Evolutionary conservation across 2,113 vertebrate species (phyloP).

Genomic region (Zingel zingel): DNA sequence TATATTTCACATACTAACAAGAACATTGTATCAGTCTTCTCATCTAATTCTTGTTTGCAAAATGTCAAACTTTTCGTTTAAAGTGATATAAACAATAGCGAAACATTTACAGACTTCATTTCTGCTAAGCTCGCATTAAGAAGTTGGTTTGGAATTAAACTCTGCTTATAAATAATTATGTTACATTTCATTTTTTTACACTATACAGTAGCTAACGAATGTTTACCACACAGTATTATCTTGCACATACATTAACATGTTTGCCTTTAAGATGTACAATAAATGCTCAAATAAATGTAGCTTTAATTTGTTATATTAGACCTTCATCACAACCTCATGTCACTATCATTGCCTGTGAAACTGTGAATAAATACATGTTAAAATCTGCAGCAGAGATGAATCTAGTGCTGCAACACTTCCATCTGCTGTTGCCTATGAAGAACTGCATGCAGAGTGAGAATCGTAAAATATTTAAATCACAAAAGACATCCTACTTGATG

Average conservation of each 20-base stretch:
- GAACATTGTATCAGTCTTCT: neutral
- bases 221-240: constrained; percentile 66
- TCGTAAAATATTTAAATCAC: neutral
- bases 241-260: constrained; percentile 37
- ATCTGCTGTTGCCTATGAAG: constrained; percentile 32
- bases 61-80: neutral
- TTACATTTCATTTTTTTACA: constrained; percentile 46
- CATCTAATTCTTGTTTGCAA: neutral
- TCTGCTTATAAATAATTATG: constrained; percentile 26
- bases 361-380: neutral
- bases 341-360: neutral
- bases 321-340: neutral
- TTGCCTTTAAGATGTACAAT: constrained; percentile 48
- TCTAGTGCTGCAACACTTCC: neutral
- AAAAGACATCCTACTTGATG: neutral
- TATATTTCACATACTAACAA: neutral
- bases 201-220: constrained; percentile 48
- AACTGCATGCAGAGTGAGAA: constrained; percentile 27
- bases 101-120: neutral
- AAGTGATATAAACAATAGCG: neutral
- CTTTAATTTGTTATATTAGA: neutral
- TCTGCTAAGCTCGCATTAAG: constrained; percentile 11
- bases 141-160: neutral
- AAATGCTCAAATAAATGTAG: constrained; percentile 47
- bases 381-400: neutral